A percentile compares a stretch with the other conserved stretches of the same genome.
These are phyloP conservation scores for Pyralis farinalis DNA, from an alignment of 2,888 invertebrate species.

Conservation along the genomic window DNA sequence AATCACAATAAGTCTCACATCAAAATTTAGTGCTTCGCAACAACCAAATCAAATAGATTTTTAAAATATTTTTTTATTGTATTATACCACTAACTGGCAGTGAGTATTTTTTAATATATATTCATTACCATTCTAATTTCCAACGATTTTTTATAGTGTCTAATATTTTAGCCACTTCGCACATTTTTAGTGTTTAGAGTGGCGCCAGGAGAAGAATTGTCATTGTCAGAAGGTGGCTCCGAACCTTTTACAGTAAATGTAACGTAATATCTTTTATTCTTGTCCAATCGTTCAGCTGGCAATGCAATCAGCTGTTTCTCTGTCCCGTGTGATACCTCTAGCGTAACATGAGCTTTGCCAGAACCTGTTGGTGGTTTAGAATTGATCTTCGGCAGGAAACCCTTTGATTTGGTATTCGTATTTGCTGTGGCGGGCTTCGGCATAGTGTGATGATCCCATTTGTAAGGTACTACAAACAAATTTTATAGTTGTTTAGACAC, in stretches of 20 bases:
- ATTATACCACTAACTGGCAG: constrained; percentile 31
- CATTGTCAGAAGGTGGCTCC: constrained; percentile 78
- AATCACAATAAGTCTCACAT: constrained; percentile 24
- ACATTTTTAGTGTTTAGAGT: constrained; percentile 65
- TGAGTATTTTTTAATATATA: constrained; percentile 24
- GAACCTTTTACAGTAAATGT: constrained; percentile 94
- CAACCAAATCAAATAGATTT: constrained; percentile 5
- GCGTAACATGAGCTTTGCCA: constrained; percentile 81
- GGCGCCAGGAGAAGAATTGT: constrained; percentile 60
- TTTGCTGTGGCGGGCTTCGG: constrained; percentile 85
- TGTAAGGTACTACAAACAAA: constrained; percentile 85
- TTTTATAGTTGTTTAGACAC: no score
- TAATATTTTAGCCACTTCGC: constrained; percentile 45
- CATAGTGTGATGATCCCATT: constrained; percentile 88
- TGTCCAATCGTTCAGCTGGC: constrained; percentile 92
- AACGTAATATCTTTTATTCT: constrained; percentile 94
- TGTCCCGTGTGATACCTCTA: constrained; percentile 92
- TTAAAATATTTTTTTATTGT: background rate
- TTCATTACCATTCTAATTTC: constrained; percentile 5
- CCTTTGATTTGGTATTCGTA: constrained; percentile 59
- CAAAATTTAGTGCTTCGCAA: constrained; percentile 10
- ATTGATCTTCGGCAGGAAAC: constrained; percentile 86
- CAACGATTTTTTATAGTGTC: background rate
- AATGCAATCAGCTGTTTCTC: constrained; percentile 93
- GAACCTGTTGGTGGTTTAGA: constrained; percentile 56